Evolutionary conservation across 2,888 invertebrate genomes (phyloP), one percentile per base, ranked within the genome.

Genomic region (Subacronicta megacephala): DNA sequence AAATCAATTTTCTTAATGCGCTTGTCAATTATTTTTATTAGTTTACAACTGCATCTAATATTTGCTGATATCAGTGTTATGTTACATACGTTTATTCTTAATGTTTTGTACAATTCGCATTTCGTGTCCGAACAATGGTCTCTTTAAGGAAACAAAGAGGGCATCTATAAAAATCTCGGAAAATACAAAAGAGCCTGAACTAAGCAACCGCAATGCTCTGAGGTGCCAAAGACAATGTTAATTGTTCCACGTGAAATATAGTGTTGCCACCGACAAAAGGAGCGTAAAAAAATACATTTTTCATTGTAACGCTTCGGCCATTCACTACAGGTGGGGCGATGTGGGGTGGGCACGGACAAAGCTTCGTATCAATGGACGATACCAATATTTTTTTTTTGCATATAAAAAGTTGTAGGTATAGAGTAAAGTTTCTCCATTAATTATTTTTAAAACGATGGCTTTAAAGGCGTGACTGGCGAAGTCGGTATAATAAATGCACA

Each of bases 221-320:
- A 91, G 92, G 92, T 92, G 93, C 85, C 90, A 93, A 93, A 94
- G 91, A 94, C 94, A 93, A 94, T 93, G 93, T 90, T 93, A 93
- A 93, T 93, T 93, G 94, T 93, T 90, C 92, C 89, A 89, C 85
- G 84, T 93, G 92, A 93, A 90, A 92, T 93, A 93, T 94, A 91
- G 93, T 88, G 88, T 88, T 90, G 92, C 92, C 90, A 90, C 92
- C 88, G 93, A 92, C 92, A 93, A 93, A 93, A 90, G 88, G 75
- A 81, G 79, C 81, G 81, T 81, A 84, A 88, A 90, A 89, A 91
- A 86, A 85, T 84, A 84, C 82, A 90, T 92, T 91, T 93, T 90
- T 92, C 90, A 88, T 91, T 92, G 90, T 92, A 86, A 85, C 83
- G 74, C 78, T 66, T 67, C 64, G 85, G 82, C 92, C 93, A 93